Conservation (phyloP, 2,113 vertebrate species). For the Eurypyga helias region DNA sequence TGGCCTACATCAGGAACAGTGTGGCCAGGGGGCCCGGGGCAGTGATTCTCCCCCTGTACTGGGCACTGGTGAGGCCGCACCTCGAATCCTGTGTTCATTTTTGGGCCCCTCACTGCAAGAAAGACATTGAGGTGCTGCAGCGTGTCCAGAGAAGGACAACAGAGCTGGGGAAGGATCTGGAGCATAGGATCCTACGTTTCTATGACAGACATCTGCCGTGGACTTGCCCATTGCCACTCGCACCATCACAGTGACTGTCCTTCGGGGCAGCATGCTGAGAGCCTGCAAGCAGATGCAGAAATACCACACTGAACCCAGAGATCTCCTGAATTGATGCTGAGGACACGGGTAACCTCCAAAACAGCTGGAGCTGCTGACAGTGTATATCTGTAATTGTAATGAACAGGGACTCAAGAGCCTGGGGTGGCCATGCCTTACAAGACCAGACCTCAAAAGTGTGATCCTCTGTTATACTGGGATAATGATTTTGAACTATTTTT, state of each 20-base stretch:
- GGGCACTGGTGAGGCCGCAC: too few species aligned
- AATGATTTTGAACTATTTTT: not conserved
- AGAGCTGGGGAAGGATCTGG: too few species aligned
- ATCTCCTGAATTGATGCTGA: not conserved
- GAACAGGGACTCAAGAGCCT: not conserved
- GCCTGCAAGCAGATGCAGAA: not conserved
- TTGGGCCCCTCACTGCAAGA: too few species aligned
- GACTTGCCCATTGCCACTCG: not conserved
- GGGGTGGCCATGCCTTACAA: not conserved
- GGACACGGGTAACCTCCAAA: not conserved
- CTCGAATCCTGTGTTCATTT: too few species aligned
- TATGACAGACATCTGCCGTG: rapidly evolving
- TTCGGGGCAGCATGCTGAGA: not conserved
- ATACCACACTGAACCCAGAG: not conserved
- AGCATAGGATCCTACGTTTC: too few species aligned
- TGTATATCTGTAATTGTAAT: not conserved
- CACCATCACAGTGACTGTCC: not conserved
- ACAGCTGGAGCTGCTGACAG: not conserved
- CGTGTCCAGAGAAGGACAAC: too few species aligned
- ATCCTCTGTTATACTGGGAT: not conserved
- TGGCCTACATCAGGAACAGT: too few species aligned
- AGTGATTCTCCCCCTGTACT: too few species aligned
- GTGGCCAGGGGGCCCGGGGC: too few species aligned
- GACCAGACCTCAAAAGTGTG: not conserved
- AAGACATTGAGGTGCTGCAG: too few species aligned